Evolutionary conservation across 2,113 vertebrate species (phyloP), one percentile per base, ranked within the genome.

Genomic region (Cygnus atratus): DNA sequence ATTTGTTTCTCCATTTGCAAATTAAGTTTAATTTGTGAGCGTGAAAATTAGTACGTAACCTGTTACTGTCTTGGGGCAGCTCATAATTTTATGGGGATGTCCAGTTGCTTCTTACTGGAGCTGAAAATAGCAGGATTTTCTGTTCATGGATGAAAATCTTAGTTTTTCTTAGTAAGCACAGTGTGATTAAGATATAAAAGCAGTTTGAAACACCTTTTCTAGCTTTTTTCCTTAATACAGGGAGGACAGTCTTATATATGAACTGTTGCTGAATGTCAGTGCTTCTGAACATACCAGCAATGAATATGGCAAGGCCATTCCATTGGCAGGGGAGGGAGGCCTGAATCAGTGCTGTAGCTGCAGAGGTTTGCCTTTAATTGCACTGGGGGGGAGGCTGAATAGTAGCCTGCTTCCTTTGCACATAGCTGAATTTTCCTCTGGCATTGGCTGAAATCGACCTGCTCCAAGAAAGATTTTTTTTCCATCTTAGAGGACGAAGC

Each of bases 171-270:
- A 91, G 63, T 54, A 67, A 80, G 11, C 28, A 33, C 9, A 37
- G 21, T n/a, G 6, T 66, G 59, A 85, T 87, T 73, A 87, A 62
- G 31, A 28, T 35, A 65, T 29, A 65, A 37, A 62, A 54, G 44
- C 29, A 68, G 65, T 62, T 80, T 68, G 39, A 44, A 85, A 74
- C 70, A 57, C 26, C 19, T 80, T 84, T 91, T 79, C 37, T 13
- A 62, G 7, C 68, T 80, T 70, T 3, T 16, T 73, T 1, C 2
- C 21, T 76, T 50, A 66, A 37, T 4, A 20, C 4, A 35, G 52
- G 28, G 31, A 71, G 41, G 46, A 8, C 5, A 72, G 5, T 75
- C 20, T 52, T 10, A 1, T 10, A 2, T 26, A 3, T 0, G 0
- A 20, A 41, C 3, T 39, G 10, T 44, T 54, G 33, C 43, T 71